These are phyloP conservation scores for Drosophila falleni DNA, from an alignment of 2,888 invertebrate genomes.

Conservation along the genomic window DNA sequence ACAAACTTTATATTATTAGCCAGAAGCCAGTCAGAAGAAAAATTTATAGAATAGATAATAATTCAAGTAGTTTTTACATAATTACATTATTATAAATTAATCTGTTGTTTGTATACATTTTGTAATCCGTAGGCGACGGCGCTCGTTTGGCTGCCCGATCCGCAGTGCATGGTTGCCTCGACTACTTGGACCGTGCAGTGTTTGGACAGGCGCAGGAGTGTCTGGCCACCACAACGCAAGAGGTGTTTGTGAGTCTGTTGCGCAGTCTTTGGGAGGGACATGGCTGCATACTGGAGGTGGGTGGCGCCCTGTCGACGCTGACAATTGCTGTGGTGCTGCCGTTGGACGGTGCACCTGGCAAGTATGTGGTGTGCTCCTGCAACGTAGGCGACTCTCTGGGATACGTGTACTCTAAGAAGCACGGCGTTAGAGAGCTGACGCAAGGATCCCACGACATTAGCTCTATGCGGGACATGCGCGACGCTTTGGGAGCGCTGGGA, in stretches of 20 bases:
- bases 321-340: slow-evolving; percentile 92
- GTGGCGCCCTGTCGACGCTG: slow-evolving; percentile 93
- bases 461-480: slow-evolving; percentile 93
- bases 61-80: no score
- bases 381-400: slow-evolving; percentile 96
- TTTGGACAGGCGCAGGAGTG: slow-evolving; percentile 86
- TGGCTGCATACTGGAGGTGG: slow-evolving; percentile 92
- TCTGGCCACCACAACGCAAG: slow-evolving; percentile 87
- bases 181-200: slow-evolving; percentile 91
- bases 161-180: slow-evolving; percentile 93
- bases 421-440: slow-evolving; percentile 94
- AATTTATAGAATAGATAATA: no score
- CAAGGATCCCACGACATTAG: slow-evolving; percentile 93
- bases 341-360: slow-evolving; percentile 85
- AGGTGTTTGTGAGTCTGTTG: slow-evolving; percentile 91
- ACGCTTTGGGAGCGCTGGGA: slow-evolving; percentile 94
- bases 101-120: background rate
- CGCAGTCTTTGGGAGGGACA: slow-evolving; percentile 94
- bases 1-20: no score
- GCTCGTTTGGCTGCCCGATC: slow-evolving; percentile 93
- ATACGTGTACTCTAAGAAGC: slow-evolving; percentile 91
- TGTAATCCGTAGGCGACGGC: slow-evolving; percentile 88
- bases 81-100: background rate
- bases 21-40: no score
- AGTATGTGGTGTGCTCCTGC: slow-evolving; percentile 92